Evolutionary conservation across 2,113 vertebrate species (phyloP).

Genomic region (Lamprologus callipterus): DNA sequence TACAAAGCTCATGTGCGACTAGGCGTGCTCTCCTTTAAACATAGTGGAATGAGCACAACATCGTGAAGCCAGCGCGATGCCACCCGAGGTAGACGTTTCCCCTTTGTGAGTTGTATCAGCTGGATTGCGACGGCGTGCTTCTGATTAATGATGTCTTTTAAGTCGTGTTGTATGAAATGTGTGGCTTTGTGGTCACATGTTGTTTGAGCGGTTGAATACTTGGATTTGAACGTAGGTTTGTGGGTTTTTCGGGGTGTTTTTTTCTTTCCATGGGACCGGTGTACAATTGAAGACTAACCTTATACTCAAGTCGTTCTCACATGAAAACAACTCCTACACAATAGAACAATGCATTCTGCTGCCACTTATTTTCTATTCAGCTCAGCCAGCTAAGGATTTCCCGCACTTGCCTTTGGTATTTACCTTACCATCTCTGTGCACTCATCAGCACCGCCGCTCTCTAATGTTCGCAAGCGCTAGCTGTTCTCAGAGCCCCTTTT

Average conservation of each 20-base stretch:
- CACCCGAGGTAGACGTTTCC: not conserved
- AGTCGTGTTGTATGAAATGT: not conserved
- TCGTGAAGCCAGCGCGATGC: not conserved
- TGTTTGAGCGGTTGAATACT: not conserved
- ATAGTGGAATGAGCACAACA: not conserved
- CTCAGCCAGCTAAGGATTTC: slow-evolving; percentile 20
- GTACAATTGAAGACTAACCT: not conserved
- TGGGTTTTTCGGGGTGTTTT: not conserved
- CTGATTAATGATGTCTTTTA: not conserved
- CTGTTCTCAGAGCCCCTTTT: not conserved
- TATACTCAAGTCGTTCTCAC: not conserved
- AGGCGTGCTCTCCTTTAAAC: not conserved
- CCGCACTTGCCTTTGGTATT: slow-evolving; percentile 1
- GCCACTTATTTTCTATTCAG: slow-evolving; percentile 13
- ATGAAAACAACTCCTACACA: slow-evolving; percentile 9
- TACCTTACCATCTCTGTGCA: not conserved
- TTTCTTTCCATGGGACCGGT: not conserved
- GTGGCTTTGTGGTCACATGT: slow-evolving; percentile 1
- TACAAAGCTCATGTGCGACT: not conserved
- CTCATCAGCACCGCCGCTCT: not conserved
- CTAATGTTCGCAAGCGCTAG: slow-evolving; percentile 4
- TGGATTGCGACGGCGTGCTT: not conserved
- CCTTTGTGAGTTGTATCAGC: not conserved
- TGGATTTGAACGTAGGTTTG: not conserved
- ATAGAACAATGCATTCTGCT: slow-evolving; percentile 34